Conservation (phyloP, 2,113 vertebrate species). For the Panthera tigris region DNA sequence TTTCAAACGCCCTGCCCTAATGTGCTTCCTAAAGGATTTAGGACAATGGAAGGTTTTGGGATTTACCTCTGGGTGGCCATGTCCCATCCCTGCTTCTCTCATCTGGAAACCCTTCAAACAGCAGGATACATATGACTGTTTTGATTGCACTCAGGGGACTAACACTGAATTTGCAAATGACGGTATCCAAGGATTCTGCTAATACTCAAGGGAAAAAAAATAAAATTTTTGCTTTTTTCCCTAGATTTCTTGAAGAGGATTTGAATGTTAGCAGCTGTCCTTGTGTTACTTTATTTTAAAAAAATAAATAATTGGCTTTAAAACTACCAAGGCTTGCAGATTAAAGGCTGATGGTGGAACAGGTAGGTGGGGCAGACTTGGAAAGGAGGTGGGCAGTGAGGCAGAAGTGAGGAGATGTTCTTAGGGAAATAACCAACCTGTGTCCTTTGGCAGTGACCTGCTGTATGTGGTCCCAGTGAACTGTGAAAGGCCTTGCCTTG, state of each 20-base stretch:
- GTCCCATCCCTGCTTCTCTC: neutral
- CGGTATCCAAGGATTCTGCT: neutral
- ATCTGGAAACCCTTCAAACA: neutral
- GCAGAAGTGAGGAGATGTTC: neutral
- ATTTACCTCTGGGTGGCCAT: neutral
- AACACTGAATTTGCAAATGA: neutral
- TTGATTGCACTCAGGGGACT: neutral
- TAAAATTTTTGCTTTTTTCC: neutral
- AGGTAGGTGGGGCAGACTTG: neutral
- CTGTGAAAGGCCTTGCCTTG: neutral
- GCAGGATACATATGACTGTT: neutral
- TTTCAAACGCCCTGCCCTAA: neutral
- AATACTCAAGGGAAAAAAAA: neutral
- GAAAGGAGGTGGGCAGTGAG: accelerated
- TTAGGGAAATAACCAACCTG: neutral
- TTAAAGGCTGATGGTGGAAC: neutral
- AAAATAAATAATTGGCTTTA: neutral
- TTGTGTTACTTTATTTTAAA: neutral
- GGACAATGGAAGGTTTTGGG: neutral
- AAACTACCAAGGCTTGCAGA: neutral
- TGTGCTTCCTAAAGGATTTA: neutral
- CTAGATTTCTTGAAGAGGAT: neutral
- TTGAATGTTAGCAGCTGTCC: neutral
- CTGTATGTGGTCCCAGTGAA: neutral
- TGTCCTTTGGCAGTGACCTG: neutral